Conservation (phyloP, 2,888 invertebrate genomes). For the Cerceris ruficornis region DNA sequence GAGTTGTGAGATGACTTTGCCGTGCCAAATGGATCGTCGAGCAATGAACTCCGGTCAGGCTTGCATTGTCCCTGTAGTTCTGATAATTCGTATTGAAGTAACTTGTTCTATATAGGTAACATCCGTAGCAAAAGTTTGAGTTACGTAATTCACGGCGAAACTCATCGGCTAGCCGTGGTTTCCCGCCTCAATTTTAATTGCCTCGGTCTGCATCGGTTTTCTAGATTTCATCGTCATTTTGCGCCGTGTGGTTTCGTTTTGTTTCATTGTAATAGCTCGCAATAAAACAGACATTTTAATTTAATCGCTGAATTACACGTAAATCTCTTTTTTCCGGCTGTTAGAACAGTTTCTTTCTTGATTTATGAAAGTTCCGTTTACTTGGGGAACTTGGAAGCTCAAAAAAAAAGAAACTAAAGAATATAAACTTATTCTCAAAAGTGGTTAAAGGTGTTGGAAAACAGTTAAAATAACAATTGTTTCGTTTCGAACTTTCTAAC, state of each 20-base stretch:
- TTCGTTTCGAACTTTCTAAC: too few relatives aligned
- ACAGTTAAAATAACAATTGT: too few relatives aligned
- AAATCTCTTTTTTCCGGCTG: too few relatives aligned
- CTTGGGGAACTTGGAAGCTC: too few relatives aligned
- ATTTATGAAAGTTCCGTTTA: too few relatives aligned
- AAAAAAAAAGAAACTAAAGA: too few relatives aligned
- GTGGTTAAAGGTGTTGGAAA: too few relatives aligned
- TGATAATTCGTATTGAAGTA: conserved; percentile 29
- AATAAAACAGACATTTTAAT: too few relatives aligned
- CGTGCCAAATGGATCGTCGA: conserved; percentile 12
- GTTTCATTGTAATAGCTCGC: neutral
- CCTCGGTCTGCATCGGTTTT: neutral
- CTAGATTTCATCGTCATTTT: neutral
- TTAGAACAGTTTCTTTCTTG: too few relatives aligned
- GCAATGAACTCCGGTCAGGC: conserved; percentile 14
- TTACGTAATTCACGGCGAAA: conserved; percentile 39
- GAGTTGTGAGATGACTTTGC: conserved; percentile 27
- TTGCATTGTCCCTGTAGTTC: conserved; percentile 34
- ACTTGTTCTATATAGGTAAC: conserved; percentile 17
- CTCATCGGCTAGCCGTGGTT: conserved; percentile 5
- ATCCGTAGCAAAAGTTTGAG: conserved; percentile 26
- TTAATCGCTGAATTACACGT: too few relatives aligned
- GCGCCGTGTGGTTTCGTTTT: neutral
- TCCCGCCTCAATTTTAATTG: conserved; percentile 34
- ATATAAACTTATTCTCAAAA: too few relatives aligned